Evolutionary conservation across 2,113 vertebrate species (phyloP).

Genomic region (Alligator mississippiensis): DNA sequence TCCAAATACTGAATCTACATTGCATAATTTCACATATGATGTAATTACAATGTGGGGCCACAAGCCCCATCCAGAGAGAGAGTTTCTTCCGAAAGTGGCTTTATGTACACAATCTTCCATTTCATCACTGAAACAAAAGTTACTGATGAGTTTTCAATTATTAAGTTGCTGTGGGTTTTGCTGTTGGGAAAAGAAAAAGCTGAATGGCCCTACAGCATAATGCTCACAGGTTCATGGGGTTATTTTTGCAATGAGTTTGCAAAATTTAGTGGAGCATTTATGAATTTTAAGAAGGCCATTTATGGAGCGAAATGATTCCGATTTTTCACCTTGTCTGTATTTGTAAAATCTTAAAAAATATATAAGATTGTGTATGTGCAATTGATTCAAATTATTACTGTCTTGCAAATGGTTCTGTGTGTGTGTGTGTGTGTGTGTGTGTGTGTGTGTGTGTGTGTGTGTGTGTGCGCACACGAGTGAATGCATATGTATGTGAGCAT

Average conservation of each 20-base stretch:
- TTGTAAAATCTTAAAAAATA: neutral
- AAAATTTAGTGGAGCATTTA: neutral
- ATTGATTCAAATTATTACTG: neutral
- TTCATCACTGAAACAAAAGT: neutral
- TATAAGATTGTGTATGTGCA: neutral
- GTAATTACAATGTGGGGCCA: neutral
- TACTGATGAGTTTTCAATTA: constrained; percentile 15
- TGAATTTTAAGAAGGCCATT: neutral
- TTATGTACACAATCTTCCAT: neutral
- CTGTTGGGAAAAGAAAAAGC: neutral
- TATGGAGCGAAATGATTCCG: neutral
- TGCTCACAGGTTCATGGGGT: rapidly evolving
- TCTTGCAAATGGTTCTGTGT: neutral
- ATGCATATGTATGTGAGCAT: too few species aligned
- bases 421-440: too few species aligned
- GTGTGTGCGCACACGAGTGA: too few species aligned
- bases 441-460: too few species aligned
- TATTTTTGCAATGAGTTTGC: neutral
- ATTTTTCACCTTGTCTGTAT: neutral
- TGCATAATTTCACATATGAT: neutral
- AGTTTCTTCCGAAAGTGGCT: neutral
- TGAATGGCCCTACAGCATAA: neutral
- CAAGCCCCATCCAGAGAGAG: neutral
- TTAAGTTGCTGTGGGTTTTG: neutral
- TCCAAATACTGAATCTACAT: neutral